Conservation (phyloP, 2,888 invertebrate species). For the Tortricodes alternella region DNA sequence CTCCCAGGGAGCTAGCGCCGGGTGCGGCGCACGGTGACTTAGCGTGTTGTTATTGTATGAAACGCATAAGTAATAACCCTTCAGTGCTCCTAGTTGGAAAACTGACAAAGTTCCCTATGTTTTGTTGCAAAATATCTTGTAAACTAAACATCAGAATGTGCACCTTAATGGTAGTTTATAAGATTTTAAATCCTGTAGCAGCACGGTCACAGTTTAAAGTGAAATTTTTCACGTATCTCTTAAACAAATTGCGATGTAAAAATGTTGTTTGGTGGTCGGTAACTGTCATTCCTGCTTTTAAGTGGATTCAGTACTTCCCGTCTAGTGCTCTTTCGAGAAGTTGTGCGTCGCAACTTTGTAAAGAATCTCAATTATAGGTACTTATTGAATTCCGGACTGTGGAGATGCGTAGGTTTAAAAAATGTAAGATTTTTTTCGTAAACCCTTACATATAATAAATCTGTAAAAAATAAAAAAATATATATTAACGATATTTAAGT, state of each 20-base stretch:
- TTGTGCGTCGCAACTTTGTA: not conserved
- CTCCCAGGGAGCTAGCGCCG: not conserved
- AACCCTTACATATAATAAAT: no score
- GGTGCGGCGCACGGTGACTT: not conserved
- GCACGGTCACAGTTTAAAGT: constrained; percentile 18
- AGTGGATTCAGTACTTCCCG: constrained; percentile 27
- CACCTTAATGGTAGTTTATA: constrained; percentile 20
- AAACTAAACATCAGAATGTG: not conserved
- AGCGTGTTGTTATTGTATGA: not conserved
- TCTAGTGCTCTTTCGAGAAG: constrained; percentile 14
- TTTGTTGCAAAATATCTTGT: constrained; percentile 21
- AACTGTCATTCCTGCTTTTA: constrained; percentile 40
- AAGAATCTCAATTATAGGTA: no score
- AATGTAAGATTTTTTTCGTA: no score
- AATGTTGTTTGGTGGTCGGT: constrained; percentile 53
- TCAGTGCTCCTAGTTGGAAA: constrained; percentile 19
- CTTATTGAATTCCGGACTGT: no score
- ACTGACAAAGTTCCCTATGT: constrained; percentile 18
- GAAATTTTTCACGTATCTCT: constrained; percentile 52
- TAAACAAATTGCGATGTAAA: constrained; percentile 57
- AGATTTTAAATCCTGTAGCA: constrained; percentile 33
- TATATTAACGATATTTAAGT: no score
- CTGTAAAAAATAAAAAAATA: no score
- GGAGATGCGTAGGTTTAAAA: no score
- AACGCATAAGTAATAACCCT: not conserved